phyloP scores from a whole-genome alignment of 1,140 invertebrate species.

The Drosophila obscura region DNA sequence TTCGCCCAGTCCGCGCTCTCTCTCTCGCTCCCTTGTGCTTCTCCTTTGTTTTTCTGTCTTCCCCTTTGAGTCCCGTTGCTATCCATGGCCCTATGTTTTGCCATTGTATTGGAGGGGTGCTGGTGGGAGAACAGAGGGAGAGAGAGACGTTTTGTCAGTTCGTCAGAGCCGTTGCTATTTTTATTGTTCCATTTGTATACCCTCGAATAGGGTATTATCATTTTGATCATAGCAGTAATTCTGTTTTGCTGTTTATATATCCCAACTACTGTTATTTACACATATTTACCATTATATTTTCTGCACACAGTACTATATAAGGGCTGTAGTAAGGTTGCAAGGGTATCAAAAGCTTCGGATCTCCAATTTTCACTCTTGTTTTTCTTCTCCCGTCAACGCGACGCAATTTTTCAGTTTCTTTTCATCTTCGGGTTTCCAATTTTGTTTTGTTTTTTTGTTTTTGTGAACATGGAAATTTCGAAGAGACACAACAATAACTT shows the following conservation, averaged over 20 bases:
- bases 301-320: too few relatives aligned
- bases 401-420: slow-evolving; percentile 64
- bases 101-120: slow-evolving; percentile 12
- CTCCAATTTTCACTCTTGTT: slow-evolving; percentile 32
- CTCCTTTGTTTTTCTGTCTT: slow-evolving; percentile 37
- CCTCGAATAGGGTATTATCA: too few relatives aligned
- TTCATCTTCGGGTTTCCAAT: slow-evolving; percentile 41
- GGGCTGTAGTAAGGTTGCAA: too few relatives aligned
- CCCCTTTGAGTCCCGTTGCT: slow-evolving; percentile 31
- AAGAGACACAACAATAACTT: slow-evolving; percentile 43
- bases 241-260: not conserved
- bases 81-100: slow-evolving; percentile 29
- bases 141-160: slow-evolving; percentile 58
- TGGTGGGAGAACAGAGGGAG: not conserved
- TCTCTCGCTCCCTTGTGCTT: slow-evolving; percentile 43
- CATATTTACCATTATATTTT: not conserved
- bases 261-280: not conserved
- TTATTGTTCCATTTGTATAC: slow-evolving; percentile 14
- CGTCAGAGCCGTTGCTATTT: slow-evolving; percentile 46
- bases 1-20: too few relatives aligned
- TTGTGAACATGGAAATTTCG: slow-evolving; percentile 52
- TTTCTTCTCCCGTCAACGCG: slow-evolving; percentile 29
- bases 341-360: too few relatives aligned
- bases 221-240: not conserved
- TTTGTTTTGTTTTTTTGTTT: slow-evolving; percentile 44